Evolutionary conservation across 2,888 invertebrate species (phyloP), one percentile per base, ranked within the genome.

Genomic region (Physocephala rufipes): DNA sequence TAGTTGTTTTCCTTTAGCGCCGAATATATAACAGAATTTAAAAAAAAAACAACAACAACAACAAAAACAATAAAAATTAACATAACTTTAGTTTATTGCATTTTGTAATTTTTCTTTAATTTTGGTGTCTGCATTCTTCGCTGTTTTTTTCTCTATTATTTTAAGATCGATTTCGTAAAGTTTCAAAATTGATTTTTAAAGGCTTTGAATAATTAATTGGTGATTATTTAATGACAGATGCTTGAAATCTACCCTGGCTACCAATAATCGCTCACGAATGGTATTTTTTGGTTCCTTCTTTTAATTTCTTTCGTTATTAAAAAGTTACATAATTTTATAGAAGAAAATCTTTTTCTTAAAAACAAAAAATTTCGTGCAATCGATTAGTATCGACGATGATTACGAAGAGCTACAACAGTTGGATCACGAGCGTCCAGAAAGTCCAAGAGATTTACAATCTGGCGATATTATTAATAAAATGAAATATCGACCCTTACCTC

Each of bases 401-500:
- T 88, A 89, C 75, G 90, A 90, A 79, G 90, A 90, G 72, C 82
- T 87, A 9, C 85, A 81, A 15, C 72, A 78, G 19, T 78, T 81
- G 68, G 80, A 80, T 49, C 70, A 78, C 47, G 82, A 81, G 15
- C 78, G 80, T 43, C 82, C 80, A 59, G 86, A 83, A 69, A 82
- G 74, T 2, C 88, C 89, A 64, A 90, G 90, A 78, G 89, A 91
- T 79, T 86, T 94, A 62, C 90, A 92, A 74, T 93, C 93, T 24
- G 93, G 92, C 12, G 92, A 91, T 74, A 88, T 94, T 58, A 88
- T 95, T 2, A 92, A 90, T 79, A 94, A 92, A 87, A 95, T 95
- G 91, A 93, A 93, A 86, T 91, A 92, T 77, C 89, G 95, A 74
- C 95, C 95, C 0, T 85, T 95, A 75, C 95, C 95, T 1, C 91